These are phyloP conservation scores for Trichomalopsis sarcophagae DNA, from an alignment of 1,140 invertebrate genomes.

Conservation along the genomic window DNA sequence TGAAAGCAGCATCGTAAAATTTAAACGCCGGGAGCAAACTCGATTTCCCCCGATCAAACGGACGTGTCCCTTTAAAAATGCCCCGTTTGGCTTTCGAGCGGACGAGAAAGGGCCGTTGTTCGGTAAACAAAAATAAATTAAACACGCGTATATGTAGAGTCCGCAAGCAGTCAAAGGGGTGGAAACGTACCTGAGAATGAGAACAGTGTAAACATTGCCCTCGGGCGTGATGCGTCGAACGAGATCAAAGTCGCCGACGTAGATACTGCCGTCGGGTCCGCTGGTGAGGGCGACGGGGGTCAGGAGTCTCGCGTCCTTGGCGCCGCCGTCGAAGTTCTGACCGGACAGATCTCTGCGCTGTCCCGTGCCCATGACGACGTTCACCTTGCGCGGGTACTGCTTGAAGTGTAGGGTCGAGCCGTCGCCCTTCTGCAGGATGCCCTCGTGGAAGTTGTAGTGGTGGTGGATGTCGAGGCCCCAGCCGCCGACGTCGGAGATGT, in stretches of 20 bases:
- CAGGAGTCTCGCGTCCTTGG: slow-evolving; percentile 89
- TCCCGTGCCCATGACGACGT: slow-evolving; percentile 95
- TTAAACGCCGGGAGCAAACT: neutral
- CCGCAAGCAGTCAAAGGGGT: neutral
- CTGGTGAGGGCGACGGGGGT: slow-evolving; percentile 95
- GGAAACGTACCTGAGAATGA: slow-evolving; percentile 87
- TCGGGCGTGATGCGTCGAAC: slow-evolving; percentile 94
- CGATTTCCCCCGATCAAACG: neutral
- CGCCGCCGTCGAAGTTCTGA: slow-evolving; percentile 89
- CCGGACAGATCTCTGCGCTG: slow-evolving; percentile 85
- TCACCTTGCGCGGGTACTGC: slow-evolving; percentile 91
- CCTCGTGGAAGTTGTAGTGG: slow-evolving; percentile 98
- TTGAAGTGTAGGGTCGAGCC: slow-evolving; percentile 95
- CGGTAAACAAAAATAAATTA: slow-evolving; percentile 12
- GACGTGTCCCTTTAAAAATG: neutral
- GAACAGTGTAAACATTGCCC: slow-evolving; percentile 92
- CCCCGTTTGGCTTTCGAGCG: neutral
- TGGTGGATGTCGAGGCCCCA: slow-evolving; percentile 99
- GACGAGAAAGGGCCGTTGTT: too few species aligned
- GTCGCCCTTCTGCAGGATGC: slow-evolving; percentile 97
- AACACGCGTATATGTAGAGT: neutral
- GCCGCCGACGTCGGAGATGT: slow-evolving; percentile 93
- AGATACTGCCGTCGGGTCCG: slow-evolving; percentile 96
- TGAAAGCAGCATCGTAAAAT: slow-evolving; percentile 72
- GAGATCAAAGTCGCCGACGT: slow-evolving; percentile 97